Conservation (phyloP, 2,888 invertebrate species). For the Scaptomyza flava region DNA sequence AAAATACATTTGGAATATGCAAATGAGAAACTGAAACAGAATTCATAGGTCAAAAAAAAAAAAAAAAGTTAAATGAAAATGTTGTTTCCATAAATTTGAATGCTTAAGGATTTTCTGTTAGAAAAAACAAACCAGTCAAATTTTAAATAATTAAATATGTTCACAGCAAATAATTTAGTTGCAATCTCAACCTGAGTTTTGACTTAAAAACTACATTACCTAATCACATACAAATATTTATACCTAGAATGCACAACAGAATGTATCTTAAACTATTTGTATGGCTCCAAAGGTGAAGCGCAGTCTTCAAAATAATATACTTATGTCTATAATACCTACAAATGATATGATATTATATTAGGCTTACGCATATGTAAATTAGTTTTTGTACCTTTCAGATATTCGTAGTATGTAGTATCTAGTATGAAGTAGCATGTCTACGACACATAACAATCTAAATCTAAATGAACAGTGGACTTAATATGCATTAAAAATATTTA, state of each 20-base stretch:
- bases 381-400: conserved; percentile 16
- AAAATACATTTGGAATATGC: background rate
- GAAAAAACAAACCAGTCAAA: conserved; percentile 23
- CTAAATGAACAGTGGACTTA: conserved; percentile 18
- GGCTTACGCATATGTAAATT: background rate
- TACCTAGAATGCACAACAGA: conserved; percentile 20
- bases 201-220: conserved; percentile 26
- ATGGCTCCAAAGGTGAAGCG: conserved; percentile 47
- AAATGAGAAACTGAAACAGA: background rate
- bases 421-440: background rate
- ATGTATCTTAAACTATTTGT: conserved; percentile 22
- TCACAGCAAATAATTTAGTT: conserved; percentile 73
- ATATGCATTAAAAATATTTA: background rate
- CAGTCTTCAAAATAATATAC: conserved; percentile 68
- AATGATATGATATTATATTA: conserved; percentile 14
- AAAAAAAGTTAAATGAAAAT: background rate
- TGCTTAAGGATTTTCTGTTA: background rate
- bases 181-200: conserved; percentile 77
- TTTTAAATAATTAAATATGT: conserved; percentile 50
- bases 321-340: conserved; percentile 11
- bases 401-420: background rate
- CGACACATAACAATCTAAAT: conserved; percentile 10
- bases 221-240: conserved; percentile 15
- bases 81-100: background rate
- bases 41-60: conserved; percentile 6